These are phyloP conservation scores for Penaeus indicus DNA, from an alignment of 1,140 invertebrate genomes.

Conservation along the genomic window DNA sequence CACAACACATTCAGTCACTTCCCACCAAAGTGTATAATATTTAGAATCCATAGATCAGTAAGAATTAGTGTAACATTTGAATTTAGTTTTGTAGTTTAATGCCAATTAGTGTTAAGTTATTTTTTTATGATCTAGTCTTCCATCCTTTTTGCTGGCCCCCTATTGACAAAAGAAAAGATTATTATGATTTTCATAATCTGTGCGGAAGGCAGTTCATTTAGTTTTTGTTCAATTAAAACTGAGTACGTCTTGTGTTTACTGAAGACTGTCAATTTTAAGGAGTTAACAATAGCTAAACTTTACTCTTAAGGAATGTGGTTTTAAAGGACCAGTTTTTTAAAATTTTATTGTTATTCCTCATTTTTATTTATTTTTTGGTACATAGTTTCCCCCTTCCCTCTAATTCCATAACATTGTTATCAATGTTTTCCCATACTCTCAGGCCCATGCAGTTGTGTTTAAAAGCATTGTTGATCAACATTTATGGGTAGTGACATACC, in stretches of 20 bases:
- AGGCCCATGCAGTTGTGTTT: too few species aligned
- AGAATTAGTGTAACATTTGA: neutral
- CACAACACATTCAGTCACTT: neutral
- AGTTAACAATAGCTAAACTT: too few species aligned
- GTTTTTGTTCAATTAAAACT: slow-evolving; percentile 1
- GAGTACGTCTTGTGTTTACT: neutral
- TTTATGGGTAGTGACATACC: too few species aligned
- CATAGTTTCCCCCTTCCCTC: too few species aligned
- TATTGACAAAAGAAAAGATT: neutral
- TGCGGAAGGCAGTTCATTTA: slow-evolving; percentile 5
- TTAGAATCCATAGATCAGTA: neutral
- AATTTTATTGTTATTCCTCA: too few species aligned
- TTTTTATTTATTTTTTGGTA: too few species aligned
- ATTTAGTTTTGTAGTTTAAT: slow-evolving; percentile 5
- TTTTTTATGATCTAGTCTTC: slow-evolving; percentile 31
- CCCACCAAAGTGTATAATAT: slow-evolving; percentile 26
- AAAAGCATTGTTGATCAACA: too few species aligned
- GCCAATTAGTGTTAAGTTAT: slow-evolving; percentile 20
- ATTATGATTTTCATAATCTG: slow-evolving; percentile 10
- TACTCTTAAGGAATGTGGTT: too few species aligned
- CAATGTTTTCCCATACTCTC: too few species aligned
- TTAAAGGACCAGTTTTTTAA: too few species aligned
- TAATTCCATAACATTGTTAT: too few species aligned
- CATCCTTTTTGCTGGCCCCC: neutral
- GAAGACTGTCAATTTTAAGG: too few species aligned